phyloP scores from a whole-genome alignment of 2,888 invertebrate genomes.

The Heliconius cydno region DNA sequence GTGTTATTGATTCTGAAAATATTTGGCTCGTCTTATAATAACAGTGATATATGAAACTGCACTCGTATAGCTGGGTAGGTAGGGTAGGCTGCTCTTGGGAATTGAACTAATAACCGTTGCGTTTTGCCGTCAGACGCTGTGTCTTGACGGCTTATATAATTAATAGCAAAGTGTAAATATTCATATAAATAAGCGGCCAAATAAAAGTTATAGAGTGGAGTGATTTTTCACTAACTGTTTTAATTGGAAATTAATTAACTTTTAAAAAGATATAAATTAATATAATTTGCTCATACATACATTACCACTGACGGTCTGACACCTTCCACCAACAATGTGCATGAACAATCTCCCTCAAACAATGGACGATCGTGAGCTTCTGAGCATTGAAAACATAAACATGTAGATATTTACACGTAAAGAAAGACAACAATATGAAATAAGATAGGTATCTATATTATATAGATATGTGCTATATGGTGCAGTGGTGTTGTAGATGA shows the following conservation, averaged over 20 bases:
- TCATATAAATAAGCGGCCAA: too few relatives aligned
- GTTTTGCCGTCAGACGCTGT: too few relatives aligned
- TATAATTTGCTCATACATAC: background rate
- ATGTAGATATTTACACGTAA: conserved; percentile 10
- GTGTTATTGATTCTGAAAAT: background rate
- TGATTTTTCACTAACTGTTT: background rate
- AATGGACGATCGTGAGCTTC: conserved; percentile 27
- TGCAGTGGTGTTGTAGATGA: background rate
- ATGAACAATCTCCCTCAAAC: background rate
- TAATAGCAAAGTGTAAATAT: background rate
- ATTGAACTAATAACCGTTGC: too few relatives aligned
- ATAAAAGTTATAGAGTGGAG: background rate
- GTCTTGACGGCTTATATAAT: too few relatives aligned
- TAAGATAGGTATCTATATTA: background rate
- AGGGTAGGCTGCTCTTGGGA: too few relatives aligned
- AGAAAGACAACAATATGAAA: conserved; percentile 1
- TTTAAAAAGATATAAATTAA: background rate
- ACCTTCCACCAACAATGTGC: background rate
- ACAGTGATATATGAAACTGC: background rate
- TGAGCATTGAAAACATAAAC: conserved; percentile 21
- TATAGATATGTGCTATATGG: background rate
- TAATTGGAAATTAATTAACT: background rate
- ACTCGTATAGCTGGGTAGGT: too few relatives aligned
- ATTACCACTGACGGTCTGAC: background rate
- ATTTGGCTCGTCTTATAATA: background rate